Conservation (phyloP, 1,140 invertebrate species). For the Drosophila kohkoa region DNA sequence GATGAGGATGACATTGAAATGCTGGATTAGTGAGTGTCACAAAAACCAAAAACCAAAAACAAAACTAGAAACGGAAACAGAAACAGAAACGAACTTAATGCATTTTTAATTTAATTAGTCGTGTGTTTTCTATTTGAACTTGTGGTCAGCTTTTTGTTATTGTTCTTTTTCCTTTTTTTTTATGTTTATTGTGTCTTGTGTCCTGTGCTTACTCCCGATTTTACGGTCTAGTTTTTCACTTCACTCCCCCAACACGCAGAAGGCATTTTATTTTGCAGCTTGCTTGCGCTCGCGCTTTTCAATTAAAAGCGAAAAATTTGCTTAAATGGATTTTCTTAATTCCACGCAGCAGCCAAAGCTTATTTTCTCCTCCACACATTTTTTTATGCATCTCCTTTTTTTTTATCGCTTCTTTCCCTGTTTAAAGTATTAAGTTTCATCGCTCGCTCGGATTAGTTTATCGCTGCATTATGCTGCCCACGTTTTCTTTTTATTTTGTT, state of each 20-base stretch:
- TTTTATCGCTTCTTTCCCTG: conserved; percentile 1
- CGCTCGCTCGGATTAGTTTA: conserved; percentile 18
- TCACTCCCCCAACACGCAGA: too few relatives aligned
- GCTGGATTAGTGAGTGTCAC: conserved; percentile 56
- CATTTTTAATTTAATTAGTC: conserved; percentile 41
- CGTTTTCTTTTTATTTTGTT: background rate
- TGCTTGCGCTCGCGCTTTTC: conserved; percentile 35
- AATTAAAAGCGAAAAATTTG: conserved; percentile 41
- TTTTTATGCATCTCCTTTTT: conserved; percentile 3
- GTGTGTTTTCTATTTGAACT: background rate
- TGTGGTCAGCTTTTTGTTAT: too few relatives aligned
- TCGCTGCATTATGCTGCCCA: too few relatives aligned
- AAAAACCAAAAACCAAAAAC: background rate
- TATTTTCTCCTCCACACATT: background rate
- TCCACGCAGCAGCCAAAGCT: conserved; percentile 25
- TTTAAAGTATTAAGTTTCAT: conserved; percentile 33
- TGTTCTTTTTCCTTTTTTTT: background rate
- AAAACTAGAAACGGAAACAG: too few relatives aligned
- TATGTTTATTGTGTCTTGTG: background rate
- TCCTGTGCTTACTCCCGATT: background rate
- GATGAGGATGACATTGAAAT: conserved; percentile 79
- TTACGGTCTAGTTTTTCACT: background rate
- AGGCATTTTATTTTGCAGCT: conserved; percentile 20
- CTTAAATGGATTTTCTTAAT: conserved; percentile 51
- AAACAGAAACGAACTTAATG: too few relatives aligned